A percentile compares a stretch with the other conserved stretches of the same genome.
Conservation (phyloP, 1,140 invertebrate genomes). For the Drosophila orosa region DNA sequence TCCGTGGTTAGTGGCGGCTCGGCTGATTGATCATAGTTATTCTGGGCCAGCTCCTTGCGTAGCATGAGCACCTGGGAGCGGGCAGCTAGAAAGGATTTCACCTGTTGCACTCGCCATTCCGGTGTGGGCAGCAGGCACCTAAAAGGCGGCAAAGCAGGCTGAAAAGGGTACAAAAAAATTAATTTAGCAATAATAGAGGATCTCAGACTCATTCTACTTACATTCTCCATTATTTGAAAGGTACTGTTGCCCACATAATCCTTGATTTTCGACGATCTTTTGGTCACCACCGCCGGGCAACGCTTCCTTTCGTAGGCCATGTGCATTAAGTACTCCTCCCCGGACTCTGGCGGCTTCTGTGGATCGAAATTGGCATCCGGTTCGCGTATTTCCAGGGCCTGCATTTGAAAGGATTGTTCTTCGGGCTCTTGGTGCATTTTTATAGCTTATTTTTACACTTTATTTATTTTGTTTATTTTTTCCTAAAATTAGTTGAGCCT, state of each 20-base stretch:
- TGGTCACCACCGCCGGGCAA: slow-evolving; percentile 75
- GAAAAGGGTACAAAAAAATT: neutral
- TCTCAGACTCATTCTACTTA: neutral
- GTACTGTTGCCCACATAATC: slow-evolving; percentile 9
- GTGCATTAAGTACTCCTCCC: slow-evolving; percentile 78
- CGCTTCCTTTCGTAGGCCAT: slow-evolving; percentile 77
- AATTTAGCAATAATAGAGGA: neutral
- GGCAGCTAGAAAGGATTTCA: slow-evolving; percentile 53
- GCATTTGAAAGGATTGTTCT: slow-evolving; percentile 71
- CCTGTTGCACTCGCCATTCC: slow-evolving; percentile 70
- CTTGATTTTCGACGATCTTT: slow-evolving; percentile 52
- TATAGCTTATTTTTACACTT: neutral
- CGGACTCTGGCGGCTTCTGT: slow-evolving; percentile 56
- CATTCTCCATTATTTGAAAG: slow-evolving; percentile 32
- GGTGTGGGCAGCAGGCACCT: slow-evolving; percentile 63
- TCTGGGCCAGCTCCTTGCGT: slow-evolving; percentile 47
- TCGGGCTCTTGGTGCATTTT: slow-evolving; percentile 49
- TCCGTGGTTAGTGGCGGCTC: slow-evolving; percentile 72
- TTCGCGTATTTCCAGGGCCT: slow-evolving; percentile 74
- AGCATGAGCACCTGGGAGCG: slow-evolving; percentile 50
- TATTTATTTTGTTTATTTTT: neutral
- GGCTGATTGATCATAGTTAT: slow-evolving; percentile 59
- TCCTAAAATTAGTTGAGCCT: neutral
- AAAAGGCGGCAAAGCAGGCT: slow-evolving; percentile 50
- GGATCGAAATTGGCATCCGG: slow-evolving; percentile 75